Evolutionary conservation across 2,888 invertebrate genomes (phyloP).

Genomic region (Trissoscelio sp.): DNA sequence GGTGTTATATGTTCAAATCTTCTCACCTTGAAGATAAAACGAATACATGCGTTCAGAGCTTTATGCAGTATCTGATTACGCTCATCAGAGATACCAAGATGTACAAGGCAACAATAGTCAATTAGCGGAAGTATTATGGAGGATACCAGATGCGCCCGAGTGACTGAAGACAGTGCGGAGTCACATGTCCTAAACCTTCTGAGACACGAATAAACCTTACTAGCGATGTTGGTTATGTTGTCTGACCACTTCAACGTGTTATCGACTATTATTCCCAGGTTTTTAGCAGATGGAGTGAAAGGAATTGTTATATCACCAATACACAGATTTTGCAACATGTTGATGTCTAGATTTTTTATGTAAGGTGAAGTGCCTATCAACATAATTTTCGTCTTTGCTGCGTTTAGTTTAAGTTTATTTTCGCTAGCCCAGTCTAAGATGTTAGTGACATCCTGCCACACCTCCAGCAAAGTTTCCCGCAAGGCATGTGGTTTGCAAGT

Average conservation of each 20-base stretch:
- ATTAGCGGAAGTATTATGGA: background rate
- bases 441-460: background rate
- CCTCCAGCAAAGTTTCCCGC: background rate
- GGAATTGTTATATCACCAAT: background rate
- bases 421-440: background rate
- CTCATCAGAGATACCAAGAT: background rate
- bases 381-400: background rate
- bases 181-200: background rate
- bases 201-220: background rate
- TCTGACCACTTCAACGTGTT: background rate
- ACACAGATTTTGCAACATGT: background rate
- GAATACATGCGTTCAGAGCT: background rate
- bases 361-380: background rate
- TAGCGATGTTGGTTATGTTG: background rate
- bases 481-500: background rate
- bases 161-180: background rate
- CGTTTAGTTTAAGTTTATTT: background rate
- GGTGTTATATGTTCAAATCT: background rate
- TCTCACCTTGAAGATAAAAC: background rate
- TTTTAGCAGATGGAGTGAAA: background rate
- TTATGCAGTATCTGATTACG: background rate
- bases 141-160: background rate
- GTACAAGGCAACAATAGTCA: background rate
- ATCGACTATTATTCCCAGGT: background rate
- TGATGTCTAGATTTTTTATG: background rate